Evolutionary conservation across 1,140 invertebrate species (phyloP).

Genomic region (Pararge aegeria): DNA sequence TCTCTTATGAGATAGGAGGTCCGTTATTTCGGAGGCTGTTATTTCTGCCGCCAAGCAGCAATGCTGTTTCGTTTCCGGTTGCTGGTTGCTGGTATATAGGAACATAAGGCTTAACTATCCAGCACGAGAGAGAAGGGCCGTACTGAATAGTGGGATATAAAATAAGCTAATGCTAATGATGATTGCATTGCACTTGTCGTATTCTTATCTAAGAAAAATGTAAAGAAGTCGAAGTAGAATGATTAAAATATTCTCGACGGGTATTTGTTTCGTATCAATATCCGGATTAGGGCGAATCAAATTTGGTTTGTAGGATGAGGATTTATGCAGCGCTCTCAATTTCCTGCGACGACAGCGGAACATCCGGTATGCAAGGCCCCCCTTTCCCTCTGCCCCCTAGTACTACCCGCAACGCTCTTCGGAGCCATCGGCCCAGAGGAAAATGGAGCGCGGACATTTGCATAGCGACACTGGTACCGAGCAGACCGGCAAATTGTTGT

Average conservation of each 20-base stretch:
- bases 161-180: too few relatives aligned
- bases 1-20: too few relatives aligned
- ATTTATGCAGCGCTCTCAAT: constrained; percentile 78
- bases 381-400: constrained; percentile 22
- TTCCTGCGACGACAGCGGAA: constrained; percentile 76
- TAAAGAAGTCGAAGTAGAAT: constrained; percentile 29
- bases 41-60: too few relatives aligned
- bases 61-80: too few relatives aligned
- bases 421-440: constrained; percentile 51
- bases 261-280: constrained; percentile 74
- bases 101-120: too few relatives aligned
- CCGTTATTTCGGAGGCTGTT: too few relatives aligned
- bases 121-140: too few relatives aligned
- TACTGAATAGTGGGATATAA: too few relatives aligned
- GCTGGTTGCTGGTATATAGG: too few relatives aligned
- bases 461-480: constrained; percentile 67
- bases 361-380: constrained; percentile 63
- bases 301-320: constrained; percentile 74
- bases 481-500: constrained; percentile 75
- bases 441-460: constrained; percentile 72
- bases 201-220: constrained; percentile 4
- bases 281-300: constrained; percentile 75
- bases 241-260: constrained; percentile 48
- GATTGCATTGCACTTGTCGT: too few relatives aligned
- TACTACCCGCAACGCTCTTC: constrained; percentile 29